phyloP scores from a whole-genome alignment of 2,888 invertebrate genomes.

The Cheilosia scutellata region DNA sequence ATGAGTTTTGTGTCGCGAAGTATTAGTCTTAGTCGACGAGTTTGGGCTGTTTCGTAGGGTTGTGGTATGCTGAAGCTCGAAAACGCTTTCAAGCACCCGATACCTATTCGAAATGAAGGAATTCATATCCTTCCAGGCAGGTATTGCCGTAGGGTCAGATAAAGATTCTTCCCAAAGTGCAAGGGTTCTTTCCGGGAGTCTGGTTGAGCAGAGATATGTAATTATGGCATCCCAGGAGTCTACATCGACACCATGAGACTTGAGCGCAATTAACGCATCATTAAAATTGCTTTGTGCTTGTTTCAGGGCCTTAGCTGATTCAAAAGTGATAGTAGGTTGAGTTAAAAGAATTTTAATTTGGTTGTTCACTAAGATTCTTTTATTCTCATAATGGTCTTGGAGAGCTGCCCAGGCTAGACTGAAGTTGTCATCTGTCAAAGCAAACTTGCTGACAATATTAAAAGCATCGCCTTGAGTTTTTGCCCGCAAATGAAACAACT shows the following conservation, averaged over 20 bases:
- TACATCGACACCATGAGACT: slow-evolving; percentile 1
- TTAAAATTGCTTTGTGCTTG: slow-evolving; percentile 36
- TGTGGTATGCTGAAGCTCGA: slow-evolving; percentile 15
- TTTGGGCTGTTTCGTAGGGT: background rate
- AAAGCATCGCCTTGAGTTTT: slow-evolving; percentile 20
- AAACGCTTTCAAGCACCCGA: slow-evolving; percentile 51
- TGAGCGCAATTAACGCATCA: slow-evolving; percentile 30
- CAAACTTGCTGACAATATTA: slow-evolving; percentile 1
- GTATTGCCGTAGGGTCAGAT: slow-evolving; percentile 24
- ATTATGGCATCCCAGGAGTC: slow-evolving; percentile 47
- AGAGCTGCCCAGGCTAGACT: background rate
- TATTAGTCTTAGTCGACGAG: background rate
- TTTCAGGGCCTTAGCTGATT: slow-evolving; percentile 2
- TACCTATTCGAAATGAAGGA: slow-evolving; percentile 42
- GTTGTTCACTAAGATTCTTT: slow-evolving; percentile 1
- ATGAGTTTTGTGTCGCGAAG: background rate
- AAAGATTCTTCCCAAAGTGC: slow-evolving; percentile 57
- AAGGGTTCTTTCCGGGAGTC: slow-evolving; percentile 34
- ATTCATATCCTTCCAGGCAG: slow-evolving; percentile 47
- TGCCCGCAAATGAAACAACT: background rate
- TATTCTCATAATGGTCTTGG: background rate
- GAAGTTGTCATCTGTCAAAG: background rate
- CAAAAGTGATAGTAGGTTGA: background rate
- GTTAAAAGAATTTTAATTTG: slow-evolving; percentile 26
- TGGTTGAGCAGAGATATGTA: slow-evolving; percentile 42